phyloP scores from a whole-genome alignment of 2,888 invertebrate species.

The Adela reaumurella region DNA sequence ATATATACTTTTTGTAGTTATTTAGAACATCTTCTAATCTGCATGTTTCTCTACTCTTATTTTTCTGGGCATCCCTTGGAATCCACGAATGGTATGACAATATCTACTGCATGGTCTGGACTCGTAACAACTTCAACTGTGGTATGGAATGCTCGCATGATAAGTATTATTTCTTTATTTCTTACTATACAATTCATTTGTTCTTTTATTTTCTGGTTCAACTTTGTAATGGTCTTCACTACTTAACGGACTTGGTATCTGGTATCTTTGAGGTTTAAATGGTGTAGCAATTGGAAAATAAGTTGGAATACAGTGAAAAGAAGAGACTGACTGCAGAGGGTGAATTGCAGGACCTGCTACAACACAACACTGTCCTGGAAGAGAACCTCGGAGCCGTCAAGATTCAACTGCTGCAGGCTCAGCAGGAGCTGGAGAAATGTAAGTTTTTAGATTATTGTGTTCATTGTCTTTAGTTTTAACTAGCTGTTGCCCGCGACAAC shows the following conservation, averaged over 20 bases:
- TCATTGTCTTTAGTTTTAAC: no score
- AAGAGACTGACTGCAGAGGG: slow-evolving; percentile 63
- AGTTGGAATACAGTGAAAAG: slow-evolving; percentile 59
- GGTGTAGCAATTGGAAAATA: slow-evolving; percentile 59
- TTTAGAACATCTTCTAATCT: slow-evolving; percentile 1
- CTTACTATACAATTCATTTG: neutral
- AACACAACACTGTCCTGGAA: slow-evolving; percentile 66
- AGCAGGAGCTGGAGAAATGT: slow-evolving; percentile 34
- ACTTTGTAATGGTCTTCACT: no score
- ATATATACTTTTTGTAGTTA: no score
- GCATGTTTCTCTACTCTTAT: slow-evolving; percentile 7
- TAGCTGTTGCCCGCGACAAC: no score
- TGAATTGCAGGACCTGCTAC: slow-evolving; percentile 62
- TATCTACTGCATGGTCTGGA: slow-evolving; percentile 5
- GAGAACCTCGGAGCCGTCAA: slow-evolving; percentile 52
- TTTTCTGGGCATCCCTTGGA: neutral
- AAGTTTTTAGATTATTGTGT: slow-evolving; percentile 17
- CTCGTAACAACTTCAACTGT: neutral
- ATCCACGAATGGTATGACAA: neutral
- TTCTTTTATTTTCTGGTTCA: no score
- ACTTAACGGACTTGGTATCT: no score
- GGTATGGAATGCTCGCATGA: neutral
- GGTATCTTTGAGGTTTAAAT: no score
- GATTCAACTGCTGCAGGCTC: slow-evolving; percentile 38
- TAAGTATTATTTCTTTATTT: slow-evolving; percentile 1